Base-by-base conservation (phyloP, 2,113 vertebrate genomes). In the Climacteris rufus region DNA sequence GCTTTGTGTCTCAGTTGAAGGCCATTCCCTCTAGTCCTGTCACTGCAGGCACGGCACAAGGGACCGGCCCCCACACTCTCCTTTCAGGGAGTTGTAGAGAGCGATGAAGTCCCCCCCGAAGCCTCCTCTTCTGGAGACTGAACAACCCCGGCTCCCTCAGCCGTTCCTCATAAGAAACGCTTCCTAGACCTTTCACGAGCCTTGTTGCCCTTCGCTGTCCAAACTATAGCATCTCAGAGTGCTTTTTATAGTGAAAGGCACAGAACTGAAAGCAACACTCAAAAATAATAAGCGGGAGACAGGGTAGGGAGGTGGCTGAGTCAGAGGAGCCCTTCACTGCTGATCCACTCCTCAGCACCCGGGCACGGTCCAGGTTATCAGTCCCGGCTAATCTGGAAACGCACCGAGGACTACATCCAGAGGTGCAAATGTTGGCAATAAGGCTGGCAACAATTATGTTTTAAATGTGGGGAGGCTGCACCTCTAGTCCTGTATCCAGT, bases 251-350 rank as follows among this genome's bases (percentile, higher is more conserved):
- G 15, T 50, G 86, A 65, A 27, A 22, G 15, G 27, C 42, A 6
- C 31, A 50, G 44, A 50, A 37, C 21, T 33, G 22, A 50, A 37
- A 0, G 0, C 15, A 57, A 19, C 8, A 13, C 21, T 37, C 37
- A 35, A 16, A 18, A 35, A 13, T 13, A 52, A 0, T 6, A 25
- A 28, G 12, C 13, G 8, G 8, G 44, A 57, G 4, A 23, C 0
- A 0, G 1, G 6, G 18, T 2, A 5, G 44, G 27, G 15, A 81
- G 23, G 8, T 17, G 68, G 52, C n/a, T 54, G 2, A 0, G 3
- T 50, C 37, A 28, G 44, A 44, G 0, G 4, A 12, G 21, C 20
- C 30, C 49, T 42, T 42, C 35, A 19, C 11, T 0, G 0, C 42
- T 37, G 40, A 42, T 25, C 25, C 0, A 1, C 27, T 50, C 50